Base-by-base conservation (phyloP, 2,888 invertebrate genomes). In the Piscicola geometra region DNA sequence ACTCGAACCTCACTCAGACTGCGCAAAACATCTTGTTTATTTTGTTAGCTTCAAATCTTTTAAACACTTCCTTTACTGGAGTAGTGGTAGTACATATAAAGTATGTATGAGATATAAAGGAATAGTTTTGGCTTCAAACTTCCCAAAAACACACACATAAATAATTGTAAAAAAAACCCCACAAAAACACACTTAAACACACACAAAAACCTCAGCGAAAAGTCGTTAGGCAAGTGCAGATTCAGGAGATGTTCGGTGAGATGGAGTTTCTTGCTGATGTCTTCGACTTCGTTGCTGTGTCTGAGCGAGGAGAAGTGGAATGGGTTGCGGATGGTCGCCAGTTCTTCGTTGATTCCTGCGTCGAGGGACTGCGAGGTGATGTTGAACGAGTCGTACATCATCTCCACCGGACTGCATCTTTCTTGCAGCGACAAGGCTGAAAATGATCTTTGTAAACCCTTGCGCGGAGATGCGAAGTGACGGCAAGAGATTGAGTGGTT, bases 281-380 rank as follows among this genome's bases (percentile, higher is more conserved):
- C 35, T 32, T 67, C n/a, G 28, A 32, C 21, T 32, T 35, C 67
- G 30, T 25, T 67, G 15, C 5, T 67, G 33, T 35, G 32, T 67
- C 33, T 67, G 3, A 73, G 35, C 1, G 28, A 21, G 1, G 35
- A 35, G 21, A 73, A 35, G 28, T 73, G 33, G 35, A 52, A 64
- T 15, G 73, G 64, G 33, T 56, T 56, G 35, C 73, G 30, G 64
- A 73, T 73, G 64, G n/a, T 32, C 0, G 32, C 73, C 1, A 73
- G 64, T 64, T 73, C 64, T n/a, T 73, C 73, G n/a, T 73, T 73
- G 73, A 73, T 73, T 12, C 73, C 73, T 18, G 73, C 73, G 30
- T 73, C 73, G 9, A 73, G n/a, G 5, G 64, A 64, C 41, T 73
- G 73, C 32, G 73, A 73, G 12, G 73, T 73, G 35, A 73, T 73